Evolutionary conservation across 2,888 invertebrate genomes (phyloP).

Genomic region (Dorcus parallelipipedus): DNA sequence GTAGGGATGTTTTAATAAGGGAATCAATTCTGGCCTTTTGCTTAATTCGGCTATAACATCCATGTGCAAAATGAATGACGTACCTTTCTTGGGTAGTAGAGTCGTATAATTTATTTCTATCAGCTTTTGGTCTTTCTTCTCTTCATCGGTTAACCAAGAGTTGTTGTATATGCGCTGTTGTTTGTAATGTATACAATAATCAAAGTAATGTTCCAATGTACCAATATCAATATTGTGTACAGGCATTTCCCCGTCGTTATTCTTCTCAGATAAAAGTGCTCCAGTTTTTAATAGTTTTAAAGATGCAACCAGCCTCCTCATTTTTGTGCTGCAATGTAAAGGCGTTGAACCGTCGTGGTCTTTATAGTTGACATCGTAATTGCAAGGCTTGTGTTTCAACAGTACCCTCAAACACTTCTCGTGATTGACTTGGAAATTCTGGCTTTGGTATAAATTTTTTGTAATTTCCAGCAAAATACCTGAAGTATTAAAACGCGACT

Average conservation of each 20-base stretch:
- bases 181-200: constrained; percentile 58
- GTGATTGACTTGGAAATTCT: background rate
- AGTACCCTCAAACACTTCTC: background rate
- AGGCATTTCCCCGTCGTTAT: constrained; percentile 64
- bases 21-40: constrained; percentile 62
- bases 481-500: background rate
- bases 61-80: constrained; percentile 45
- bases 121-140: constrained; percentile 36
- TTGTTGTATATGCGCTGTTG: background rate
- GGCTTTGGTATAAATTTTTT: background rate
- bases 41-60: constrained; percentile 71
- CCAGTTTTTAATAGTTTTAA: constrained; percentile 62
- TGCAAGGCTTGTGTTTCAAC: background rate
- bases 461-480: background rate
- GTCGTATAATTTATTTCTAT: constrained; percentile 20
- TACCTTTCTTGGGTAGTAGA: constrained; percentile 63
- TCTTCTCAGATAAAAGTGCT: constrained; percentile 70
- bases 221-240: constrained; percentile 68
- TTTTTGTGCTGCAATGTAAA: background rate
- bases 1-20: constrained; percentile 73
- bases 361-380: background rate
- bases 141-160: constrained; percentile 50
- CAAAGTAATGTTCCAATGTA: constrained; percentile 65
- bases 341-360: background rate
- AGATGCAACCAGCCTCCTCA: background rate